A percentile compares a stretch with the other conserved stretches of the same genome.
phyloP scores from a whole-genome alignment of 2,888 invertebrate species.

The Syrista parreyssii region DNA sequence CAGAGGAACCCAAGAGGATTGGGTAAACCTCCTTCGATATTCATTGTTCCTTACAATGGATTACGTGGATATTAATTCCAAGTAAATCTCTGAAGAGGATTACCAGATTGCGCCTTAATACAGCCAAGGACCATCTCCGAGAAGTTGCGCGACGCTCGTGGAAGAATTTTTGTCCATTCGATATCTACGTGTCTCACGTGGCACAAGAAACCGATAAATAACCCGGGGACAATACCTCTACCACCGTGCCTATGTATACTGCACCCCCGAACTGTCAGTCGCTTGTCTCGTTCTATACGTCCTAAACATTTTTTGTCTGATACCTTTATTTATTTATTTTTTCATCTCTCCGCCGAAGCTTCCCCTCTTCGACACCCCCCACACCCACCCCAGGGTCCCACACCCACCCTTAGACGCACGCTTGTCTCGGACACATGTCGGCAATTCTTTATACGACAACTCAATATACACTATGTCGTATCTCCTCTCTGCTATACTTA shows the following conservation, averaged over 20 bases:
- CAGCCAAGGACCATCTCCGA: neutral
- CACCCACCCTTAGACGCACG: neutral
- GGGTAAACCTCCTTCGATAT: neutral
- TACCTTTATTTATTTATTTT: conserved; percentile 16
- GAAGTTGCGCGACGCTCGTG: conserved; percentile 7
- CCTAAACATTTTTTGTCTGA: conserved; percentile 9
- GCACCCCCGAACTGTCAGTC: conserved; percentile 16
- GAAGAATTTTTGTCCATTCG: neutral
- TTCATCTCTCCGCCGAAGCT: neutral
- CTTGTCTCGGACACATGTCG: conserved; percentile 24
- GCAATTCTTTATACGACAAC: conserved; percentile 24
- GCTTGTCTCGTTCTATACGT: conserved; percentile 16
- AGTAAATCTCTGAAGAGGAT: neutral
- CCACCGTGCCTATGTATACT: neutral
- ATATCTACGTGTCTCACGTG: neutral
- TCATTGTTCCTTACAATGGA: neutral
- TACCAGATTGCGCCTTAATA: neutral
- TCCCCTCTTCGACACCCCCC: neutral
- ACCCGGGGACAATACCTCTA: neutral
- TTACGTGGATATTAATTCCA: neutral
- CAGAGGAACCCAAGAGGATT: neutral
- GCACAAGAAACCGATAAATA: conserved; percentile 5
- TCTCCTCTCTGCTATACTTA: neutral
- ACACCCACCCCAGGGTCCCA: neutral
- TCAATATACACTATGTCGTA: conserved; percentile 19